phyloP scores from a whole-genome alignment of 2,113 vertebrate species.

The Megaleporinus macrocephalus region DNA sequence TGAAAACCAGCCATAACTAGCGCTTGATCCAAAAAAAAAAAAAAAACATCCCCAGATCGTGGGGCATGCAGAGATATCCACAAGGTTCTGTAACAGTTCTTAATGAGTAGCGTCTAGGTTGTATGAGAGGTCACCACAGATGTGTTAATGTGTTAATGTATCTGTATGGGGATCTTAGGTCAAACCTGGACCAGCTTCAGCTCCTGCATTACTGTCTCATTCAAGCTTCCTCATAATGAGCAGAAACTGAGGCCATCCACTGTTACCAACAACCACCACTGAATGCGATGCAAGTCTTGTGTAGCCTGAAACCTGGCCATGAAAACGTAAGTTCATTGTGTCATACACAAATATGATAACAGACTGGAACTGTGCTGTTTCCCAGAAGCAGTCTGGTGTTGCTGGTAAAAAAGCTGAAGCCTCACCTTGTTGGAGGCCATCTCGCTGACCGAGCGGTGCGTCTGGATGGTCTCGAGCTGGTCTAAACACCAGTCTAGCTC shows the following conservation, averaged over 20 bases:
- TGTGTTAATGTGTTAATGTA: neutral
- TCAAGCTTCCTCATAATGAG: neutral
- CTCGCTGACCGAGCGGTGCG: constrained; percentile 91
- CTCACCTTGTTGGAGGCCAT: constrained; percentile 91
- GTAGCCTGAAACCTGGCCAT: neutral
- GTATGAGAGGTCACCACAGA: neutral
- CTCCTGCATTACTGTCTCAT: neutral
- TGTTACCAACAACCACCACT: neutral
- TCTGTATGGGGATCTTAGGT: neutral
- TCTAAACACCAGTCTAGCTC: constrained; percentile 95
- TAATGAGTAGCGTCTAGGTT: no score
- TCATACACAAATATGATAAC: neutral
- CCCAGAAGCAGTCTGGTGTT: neutral
- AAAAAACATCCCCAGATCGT: no score
- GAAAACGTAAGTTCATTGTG: neutral
- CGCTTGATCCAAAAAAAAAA: no score
- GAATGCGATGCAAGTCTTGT: neutral
- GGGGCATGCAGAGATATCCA: neutral
- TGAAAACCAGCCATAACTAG: neutral
- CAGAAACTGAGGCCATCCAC: neutral
- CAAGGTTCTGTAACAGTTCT: neutral
- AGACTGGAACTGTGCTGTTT: neutral
- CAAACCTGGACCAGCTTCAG: neutral
- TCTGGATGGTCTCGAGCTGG: constrained; percentile 92
- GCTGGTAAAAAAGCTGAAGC: constrained; percentile 23